Conservation (phyloP, 64 coral and sea anemone genomes). For the Hydrozoanthus tunicans region DNA sequence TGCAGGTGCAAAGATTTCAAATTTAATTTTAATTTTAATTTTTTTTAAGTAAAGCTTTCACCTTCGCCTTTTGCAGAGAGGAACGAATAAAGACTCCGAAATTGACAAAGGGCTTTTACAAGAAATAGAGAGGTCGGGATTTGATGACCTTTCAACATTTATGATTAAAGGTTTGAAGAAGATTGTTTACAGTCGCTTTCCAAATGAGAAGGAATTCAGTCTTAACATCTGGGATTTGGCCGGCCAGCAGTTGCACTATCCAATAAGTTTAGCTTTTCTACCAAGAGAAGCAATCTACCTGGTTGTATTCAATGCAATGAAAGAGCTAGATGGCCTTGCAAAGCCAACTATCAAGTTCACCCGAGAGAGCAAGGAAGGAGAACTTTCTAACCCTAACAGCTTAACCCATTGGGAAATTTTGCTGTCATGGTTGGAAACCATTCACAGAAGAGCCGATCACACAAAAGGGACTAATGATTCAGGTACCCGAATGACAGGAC, state of each 20-base stretch:
- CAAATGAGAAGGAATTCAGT: neutral
- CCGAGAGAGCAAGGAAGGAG: neutral
- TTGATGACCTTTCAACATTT: constrained; percentile 24
- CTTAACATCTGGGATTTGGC: constrained; percentile 24
- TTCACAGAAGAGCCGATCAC: constrained; percentile 4
- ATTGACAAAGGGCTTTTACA: neutral
- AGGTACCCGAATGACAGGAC: neutral
- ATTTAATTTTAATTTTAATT: too few species aligned
- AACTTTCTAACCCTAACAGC: constrained; percentile 16
- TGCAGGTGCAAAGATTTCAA: too few species aligned
- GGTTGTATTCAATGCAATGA: neutral
- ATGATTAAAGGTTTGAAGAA: constrained; percentile 7
- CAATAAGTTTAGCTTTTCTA: neutral
- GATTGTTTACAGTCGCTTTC: neutral
- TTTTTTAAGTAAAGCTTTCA: too few species aligned
- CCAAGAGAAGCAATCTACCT: neutral
- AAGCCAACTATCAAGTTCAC: constrained; percentile 3
- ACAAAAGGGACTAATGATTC: neutral
- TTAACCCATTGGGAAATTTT: neutral
- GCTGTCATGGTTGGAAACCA: constrained; percentile 15
- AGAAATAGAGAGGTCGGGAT: constrained; percentile 1
- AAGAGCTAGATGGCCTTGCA: constrained; percentile 12
- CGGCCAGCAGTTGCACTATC: constrained; percentile 19
- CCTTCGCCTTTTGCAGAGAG: neutral
- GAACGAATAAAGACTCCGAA: constrained; percentile 11